Evolutionary conservation across 2,888 invertebrate genomes (phyloP), one percentile per base, ranked within the genome.

Genomic region (Parnassius orleans): DNA sequence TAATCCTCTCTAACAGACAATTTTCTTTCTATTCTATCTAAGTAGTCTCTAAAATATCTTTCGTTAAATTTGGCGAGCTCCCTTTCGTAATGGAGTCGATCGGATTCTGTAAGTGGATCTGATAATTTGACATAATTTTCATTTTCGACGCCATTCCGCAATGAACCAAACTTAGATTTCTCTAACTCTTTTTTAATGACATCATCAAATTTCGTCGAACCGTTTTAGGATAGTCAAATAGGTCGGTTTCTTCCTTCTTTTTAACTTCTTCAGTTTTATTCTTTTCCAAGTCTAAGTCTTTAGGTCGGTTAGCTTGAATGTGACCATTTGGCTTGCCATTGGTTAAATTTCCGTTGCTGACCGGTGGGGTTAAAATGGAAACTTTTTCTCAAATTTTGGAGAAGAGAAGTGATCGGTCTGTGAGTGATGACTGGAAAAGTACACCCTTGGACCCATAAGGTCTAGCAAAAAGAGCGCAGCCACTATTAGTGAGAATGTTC

Each of bases 401-500:
- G 84, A 80, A 0, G 79, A 69, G 9, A 80, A 58, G 0, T 66
- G 52, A 48, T 92, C 90, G 0, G 90, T 92, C 72, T 90, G 92
- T 0, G 87, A 79, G 46, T 84, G 83, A 33, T 81, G 80, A n/a
- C 88, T 81, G 58, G 85, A 78, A 1, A 84, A 90, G 72, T 92
- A 92, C 61, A 82, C 75, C 53, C 92, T 74, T 1, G 94, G 94
- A 0, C 93, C 93, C 77, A 93, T 93, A 62, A 95, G 87, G 79
- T 95, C 95, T 44, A 94, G 78, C 42, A 95, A 92, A 83, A 95
- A 95, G 1, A 95, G 83, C 0, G 94, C 92, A 0, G 94, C 95
- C 1, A 94, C 95, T 2, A 94, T 71, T 24, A 95, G 84, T 2
- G 95, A 94, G 12, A 95, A 82, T 1, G 93, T 90, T 3, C 95